Base-by-base conservation (phyloP, 2,888 invertebrate species). In the Thysanoteuthis rhombus region DNA sequence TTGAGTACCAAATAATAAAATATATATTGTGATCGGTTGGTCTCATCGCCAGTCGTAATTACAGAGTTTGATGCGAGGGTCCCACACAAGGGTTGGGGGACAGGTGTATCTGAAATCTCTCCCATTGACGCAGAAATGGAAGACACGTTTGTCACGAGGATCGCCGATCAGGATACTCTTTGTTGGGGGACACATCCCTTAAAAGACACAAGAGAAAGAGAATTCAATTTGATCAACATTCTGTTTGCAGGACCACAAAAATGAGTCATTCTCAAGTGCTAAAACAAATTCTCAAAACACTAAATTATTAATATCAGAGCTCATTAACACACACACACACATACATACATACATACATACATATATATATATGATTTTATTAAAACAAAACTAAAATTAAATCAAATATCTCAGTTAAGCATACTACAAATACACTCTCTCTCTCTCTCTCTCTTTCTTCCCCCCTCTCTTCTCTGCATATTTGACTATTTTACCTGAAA, bases 1-100 rank as follows among this genome's bases (percentile, higher is more conserved):
- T 75, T 75, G 2, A 8, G 19, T 36, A 75, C 36, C n/a, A 36
- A 75, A 75, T 75, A 75, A 75, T n/a, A n/a, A n/a, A n/a, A n/a
- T 36, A 75, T 75, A 75, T 75, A 75, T 19, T 36, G n/a, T n/a
- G 25, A 6, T 8, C 16, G n/a, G 12, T 10, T 75, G 10, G 36
- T 10, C 75, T 75, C 75, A 75, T 75, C 40, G 92, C 40, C 42
- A 42, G 40, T 42, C 42, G 19, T 92, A 92, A 92, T 92, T 92
- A 40, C 92, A 92, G 40, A 5, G 42, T 42, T 40, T 40, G 39
- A 92, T 92, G n/a, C 92, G 92, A 45, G 92, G 40, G 40, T 92
- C 92, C 92, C 92, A 92, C 40, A 92, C 92, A 32, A 92, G 45
- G 36, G 92, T 92, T 32, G 92, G 92, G 32, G 92, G 92, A 92